Conservation (phyloP, 2,113 vertebrate genomes). For the Sakesphorus luctuosus region DNA sequence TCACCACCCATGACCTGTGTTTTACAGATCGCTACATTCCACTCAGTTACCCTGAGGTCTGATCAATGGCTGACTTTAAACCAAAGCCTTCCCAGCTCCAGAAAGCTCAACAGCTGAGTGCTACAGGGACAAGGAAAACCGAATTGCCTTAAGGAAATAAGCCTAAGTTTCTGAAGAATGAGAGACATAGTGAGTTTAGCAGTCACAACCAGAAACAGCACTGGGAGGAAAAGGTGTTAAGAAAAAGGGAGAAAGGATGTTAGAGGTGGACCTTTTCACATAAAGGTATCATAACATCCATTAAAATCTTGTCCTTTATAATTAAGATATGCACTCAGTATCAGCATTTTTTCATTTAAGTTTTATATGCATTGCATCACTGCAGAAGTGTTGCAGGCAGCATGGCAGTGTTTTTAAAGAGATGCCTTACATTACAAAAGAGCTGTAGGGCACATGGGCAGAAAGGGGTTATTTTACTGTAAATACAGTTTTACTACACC, state of each 20-base stretch:
- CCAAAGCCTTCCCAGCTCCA: background rate
- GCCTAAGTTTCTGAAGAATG: background rate
- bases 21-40: background rate
- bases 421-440: background rate
- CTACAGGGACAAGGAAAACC: background rate
- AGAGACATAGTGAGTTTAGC: accelerated
- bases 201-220: background rate
- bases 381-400: background rate
- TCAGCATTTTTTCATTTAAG: background rate
- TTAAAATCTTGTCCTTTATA: background rate
- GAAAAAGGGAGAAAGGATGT: background rate
- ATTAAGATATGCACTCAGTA: accelerated
- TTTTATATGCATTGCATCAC: background rate
- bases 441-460: background rate
- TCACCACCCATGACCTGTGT: background rate
- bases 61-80: background rate
- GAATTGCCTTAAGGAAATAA: background rate
- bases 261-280: background rate
- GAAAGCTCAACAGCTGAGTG: background rate
- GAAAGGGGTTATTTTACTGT: background rate
- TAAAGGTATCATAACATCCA: background rate
- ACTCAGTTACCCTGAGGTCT: background rate
- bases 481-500: background rate
- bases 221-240: background rate
- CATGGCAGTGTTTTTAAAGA: background rate